A percentile compares a stretch with the other conserved stretches of the same genome.
These are phyloP conservation scores for Dendroctonus ponderosae DNA, from an alignment of 1,140 invertebrate species.

Conservation along the genomic window DNA sequence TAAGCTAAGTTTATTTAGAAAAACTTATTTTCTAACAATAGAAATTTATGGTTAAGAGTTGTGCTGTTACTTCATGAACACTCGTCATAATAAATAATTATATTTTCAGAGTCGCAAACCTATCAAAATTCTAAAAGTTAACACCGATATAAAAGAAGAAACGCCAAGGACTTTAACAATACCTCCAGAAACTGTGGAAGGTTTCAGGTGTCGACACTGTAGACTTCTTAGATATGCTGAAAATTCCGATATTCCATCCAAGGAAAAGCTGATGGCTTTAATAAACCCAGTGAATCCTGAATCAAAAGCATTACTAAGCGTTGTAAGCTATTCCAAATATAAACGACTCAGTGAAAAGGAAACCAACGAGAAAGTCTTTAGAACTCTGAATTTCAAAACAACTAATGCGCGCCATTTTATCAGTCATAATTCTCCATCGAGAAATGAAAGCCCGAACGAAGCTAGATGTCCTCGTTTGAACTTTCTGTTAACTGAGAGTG, in stretches of 20 bases:
- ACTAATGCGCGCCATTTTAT: conserved; percentile 31
- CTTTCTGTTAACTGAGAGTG: neutral
- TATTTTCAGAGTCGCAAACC: neutral
- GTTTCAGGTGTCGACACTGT: conserved; percentile 3
- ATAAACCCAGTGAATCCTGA: conserved; percentile 40
- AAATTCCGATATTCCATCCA: conserved; percentile 29
- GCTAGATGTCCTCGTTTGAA: neutral
- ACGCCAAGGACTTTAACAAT: neutral
- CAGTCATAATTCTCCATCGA: neutral
- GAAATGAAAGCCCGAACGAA: neutral
- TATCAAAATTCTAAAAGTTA: conserved; percentile 3
- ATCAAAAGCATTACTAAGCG: conserved; percentile 36
- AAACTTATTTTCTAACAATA: too few species aligned
- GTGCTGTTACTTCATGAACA: too few species aligned
- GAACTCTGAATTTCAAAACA: conserved; percentile 23
- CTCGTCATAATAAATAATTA: neutral
- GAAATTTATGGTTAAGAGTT: too few species aligned
- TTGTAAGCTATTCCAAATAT: conserved; percentile 35
- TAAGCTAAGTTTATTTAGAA: too few species aligned
- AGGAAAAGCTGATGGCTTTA: conserved; percentile 35
- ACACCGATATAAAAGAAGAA: conserved; percentile 14
- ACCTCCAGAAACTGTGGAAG: conserved; percentile 15
- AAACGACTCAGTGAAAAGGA: conserved; percentile 28
- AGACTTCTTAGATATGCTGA: conserved; percentile 8
- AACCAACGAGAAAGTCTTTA: conserved; percentile 28